Evolutionary conservation across 1,140 invertebrate species (phyloP).

Genomic region (Drosophila auraria): DNA sequence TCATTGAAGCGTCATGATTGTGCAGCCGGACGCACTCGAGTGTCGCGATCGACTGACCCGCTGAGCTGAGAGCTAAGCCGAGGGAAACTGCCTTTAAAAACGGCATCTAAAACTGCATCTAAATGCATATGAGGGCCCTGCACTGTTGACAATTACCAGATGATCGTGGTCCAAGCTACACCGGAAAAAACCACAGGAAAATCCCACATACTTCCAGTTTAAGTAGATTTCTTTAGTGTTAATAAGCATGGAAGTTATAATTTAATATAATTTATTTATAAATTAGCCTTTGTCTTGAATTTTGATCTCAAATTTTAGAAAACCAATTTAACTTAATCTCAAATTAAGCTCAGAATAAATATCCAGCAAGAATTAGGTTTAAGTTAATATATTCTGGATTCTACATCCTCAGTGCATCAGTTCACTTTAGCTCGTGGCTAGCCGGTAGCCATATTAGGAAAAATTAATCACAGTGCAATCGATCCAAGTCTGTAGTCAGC

Average conservation of each 20-base stretch:
- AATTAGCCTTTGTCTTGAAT: neutral
- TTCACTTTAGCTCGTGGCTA: constrained; percentile 5
- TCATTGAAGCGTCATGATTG: constrained; percentile 28
- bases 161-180: constrained; percentile 10
- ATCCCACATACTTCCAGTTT: neutral
- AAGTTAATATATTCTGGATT: no score
- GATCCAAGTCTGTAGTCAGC: constrained; percentile 3
- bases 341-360: no score
- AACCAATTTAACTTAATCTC: no score
- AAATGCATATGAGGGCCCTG: constrained; percentile 9
- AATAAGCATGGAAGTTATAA: no score
- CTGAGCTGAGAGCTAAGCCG: neutral
- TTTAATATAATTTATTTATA: neutral
- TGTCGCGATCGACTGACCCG: constrained; percentile 37
- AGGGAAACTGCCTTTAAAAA: constrained; percentile 11
- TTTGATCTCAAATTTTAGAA: no score
- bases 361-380: no score
- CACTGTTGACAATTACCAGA: constrained; percentile 7
- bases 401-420: neutral
- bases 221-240: neutral
- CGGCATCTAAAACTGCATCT: neutral
- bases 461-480: neutral
- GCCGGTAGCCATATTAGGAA: neutral
- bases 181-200: neutral
- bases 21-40: constrained; percentile 29